A percentile compares a stretch with the other conserved stretches of the same genome.
Evolutionary conservation across 2,797 vertebrate species (phyloP).

Genomic region (Chloroceryle inda): DNA sequence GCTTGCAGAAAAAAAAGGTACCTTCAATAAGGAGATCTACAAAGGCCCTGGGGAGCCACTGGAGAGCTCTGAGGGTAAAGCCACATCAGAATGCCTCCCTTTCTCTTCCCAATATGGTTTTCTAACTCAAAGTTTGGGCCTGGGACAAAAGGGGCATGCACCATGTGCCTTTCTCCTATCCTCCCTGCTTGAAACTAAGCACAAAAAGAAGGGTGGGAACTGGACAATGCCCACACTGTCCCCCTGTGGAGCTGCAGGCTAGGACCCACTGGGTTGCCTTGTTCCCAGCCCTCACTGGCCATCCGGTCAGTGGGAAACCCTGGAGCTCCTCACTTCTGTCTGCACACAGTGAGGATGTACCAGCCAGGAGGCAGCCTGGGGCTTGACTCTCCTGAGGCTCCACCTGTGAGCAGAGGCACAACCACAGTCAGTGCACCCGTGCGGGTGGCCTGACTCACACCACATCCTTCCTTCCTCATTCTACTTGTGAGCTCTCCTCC

Average conservation of each 20-base stretch:
- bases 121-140: not conserved
- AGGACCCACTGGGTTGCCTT: not conserved
- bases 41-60: not conserved
- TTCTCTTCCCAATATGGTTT: not conserved
- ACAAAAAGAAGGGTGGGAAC: not conserved
- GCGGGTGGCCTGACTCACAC: not conserved
- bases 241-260: not conserved
- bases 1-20: not conserved
- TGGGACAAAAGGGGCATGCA: not conserved
- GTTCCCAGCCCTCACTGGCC: not conserved
- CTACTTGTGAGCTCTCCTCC: not conserved
- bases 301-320: not conserved
- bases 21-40: not conserved
- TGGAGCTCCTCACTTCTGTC: not conserved
- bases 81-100: not conserved
- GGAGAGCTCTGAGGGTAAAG: not conserved
- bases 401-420: not conserved
- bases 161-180: not conserved
- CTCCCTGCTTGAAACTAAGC: not conserved
- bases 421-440: not conserved
- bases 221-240: not conserved
- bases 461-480: not conserved
- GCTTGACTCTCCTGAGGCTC: not conserved
- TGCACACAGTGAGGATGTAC: rapidly evolving
- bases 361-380: rapidly evolving